phyloP scores from a whole-genome alignment of 92 coral and sea anemone genomes.

The Heteractis magnifica region DNA sequence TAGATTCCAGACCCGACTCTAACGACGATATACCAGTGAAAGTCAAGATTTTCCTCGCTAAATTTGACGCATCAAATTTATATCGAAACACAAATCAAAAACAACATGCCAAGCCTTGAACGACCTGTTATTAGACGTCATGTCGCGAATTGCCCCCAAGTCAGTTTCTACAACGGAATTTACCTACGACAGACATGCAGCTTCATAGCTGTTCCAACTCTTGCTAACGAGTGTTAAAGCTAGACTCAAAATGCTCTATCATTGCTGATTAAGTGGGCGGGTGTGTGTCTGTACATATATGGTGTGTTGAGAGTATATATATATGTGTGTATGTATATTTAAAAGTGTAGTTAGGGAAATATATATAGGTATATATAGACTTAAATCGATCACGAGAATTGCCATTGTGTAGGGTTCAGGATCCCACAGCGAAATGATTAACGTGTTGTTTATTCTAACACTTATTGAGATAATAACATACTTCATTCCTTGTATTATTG shows the following conservation, averaged over 20 bases:
- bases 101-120: background rate
- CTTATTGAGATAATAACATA: constrained; percentile 18
- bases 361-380: background rate
- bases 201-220: background rate
- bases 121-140: background rate
- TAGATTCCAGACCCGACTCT: background rate
- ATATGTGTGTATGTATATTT: too few species aligned
- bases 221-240: too few species aligned
- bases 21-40: background rate
- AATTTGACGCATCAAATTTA: background rate
- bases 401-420: background rate
- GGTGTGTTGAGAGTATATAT: too few species aligned
- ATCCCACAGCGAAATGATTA: constrained; percentile 19
- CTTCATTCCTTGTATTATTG: constrained; percentile 5
- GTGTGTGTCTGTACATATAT: background rate
- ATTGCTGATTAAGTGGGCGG: background rate
- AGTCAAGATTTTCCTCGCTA: background rate
- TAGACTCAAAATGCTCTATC: too few species aligned
- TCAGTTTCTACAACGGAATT: constrained; percentile 1
- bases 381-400: background rate
- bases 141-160: background rate
- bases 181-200: background rate
- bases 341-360: background rate
- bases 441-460: constrained; percentile 14
- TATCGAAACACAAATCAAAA: constrained; percentile 2